Conservation (phyloP, 2,797 vertebrate species). For the Thripadectes ignobilis region DNA sequence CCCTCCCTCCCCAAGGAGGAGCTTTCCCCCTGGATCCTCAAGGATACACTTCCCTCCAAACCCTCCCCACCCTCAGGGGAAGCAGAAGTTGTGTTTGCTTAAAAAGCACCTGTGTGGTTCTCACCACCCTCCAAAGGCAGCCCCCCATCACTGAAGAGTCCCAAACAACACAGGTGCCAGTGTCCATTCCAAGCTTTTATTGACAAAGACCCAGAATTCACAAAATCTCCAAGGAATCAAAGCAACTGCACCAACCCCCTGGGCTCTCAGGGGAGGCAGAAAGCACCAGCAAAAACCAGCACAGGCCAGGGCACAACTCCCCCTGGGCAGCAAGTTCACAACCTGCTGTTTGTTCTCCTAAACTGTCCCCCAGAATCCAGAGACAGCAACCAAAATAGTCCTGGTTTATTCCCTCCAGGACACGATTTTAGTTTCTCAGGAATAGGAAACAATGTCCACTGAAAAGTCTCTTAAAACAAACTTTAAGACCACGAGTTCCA, state of each 20-base stretch:
- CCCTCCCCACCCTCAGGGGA: background rate
- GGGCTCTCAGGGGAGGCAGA: background rate
- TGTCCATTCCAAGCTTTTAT: background rate
- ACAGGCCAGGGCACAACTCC: background rate
- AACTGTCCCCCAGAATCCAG: background rate
- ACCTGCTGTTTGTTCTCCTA: background rate
- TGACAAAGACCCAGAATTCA: background rate
- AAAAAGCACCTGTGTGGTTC: rapidly evolving
- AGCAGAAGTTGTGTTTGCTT: background rate
- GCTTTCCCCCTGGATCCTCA: background rate
- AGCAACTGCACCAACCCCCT: background rate
- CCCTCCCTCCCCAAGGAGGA: background rate
- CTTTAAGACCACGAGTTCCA: background rate
- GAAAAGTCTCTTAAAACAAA: background rate
- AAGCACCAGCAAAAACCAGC: background rate
- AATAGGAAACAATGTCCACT: background rate
- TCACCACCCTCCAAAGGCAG: background rate
- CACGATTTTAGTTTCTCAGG: background rate
- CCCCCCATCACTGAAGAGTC: rapidly evolving
- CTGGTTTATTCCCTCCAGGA: background rate
- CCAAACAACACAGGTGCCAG: background rate
- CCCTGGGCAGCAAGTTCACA: background rate
- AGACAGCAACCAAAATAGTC: rapidly evolving
- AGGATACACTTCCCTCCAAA: background rate
- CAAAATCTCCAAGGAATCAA: background rate